A percentile compares a stretch with the other conserved stretches of the same genome.
These are phyloP conservation scores for Chloroclysta siterata DNA, from an alignment of 2,888 invertebrate species.

Conservation along the genomic window DNA sequence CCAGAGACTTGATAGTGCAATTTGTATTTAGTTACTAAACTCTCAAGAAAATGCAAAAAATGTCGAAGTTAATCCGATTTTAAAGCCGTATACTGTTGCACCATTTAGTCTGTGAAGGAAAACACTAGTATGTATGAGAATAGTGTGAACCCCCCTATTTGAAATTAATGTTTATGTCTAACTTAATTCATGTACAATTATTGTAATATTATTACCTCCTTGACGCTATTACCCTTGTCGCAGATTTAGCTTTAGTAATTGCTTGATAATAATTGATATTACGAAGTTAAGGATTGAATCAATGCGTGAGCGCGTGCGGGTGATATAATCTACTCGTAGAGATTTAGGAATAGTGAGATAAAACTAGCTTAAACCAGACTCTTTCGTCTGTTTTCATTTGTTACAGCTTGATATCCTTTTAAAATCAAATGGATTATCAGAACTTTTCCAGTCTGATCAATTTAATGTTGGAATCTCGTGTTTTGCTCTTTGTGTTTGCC, in stretches of 20 bases:
- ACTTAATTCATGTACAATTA: constrained; percentile 38
- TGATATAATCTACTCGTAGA: constrained; percentile 35
- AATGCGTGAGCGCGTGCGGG: constrained; percentile 32
- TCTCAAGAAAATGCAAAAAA: too few relatives aligned
- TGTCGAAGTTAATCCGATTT: neutral
- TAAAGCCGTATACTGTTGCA: constrained; percentile 8
- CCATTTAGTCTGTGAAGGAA: constrained; percentile 26
- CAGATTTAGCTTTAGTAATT: constrained; percentile 39
- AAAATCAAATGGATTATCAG: neutral
- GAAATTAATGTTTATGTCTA: constrained; percentile 39
- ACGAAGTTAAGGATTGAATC: constrained; percentile 31
- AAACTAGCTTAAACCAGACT: constrained; percentile 26
- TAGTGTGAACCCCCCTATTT: constrained; percentile 44
- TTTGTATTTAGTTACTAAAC: neutral
- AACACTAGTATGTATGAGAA: constrained; percentile 31
- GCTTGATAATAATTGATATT: constrained; percentile 45
- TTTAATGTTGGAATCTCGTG: constrained; percentile 30
- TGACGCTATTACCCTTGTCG: constrained; percentile 40
- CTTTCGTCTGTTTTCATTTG: constrained; percentile 23
- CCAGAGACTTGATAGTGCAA: constrained; percentile 45
- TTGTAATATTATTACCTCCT: constrained; percentile 39
- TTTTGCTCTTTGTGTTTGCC: constrained; percentile 37
- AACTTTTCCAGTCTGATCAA: constrained; percentile 7
- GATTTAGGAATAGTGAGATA: constrained; percentile 30
- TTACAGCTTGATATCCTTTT: constrained; percentile 14